Base-by-base conservation (phyloP, 1,140 invertebrate species). In the Pseudomyrmex dendroicus region DNA sequence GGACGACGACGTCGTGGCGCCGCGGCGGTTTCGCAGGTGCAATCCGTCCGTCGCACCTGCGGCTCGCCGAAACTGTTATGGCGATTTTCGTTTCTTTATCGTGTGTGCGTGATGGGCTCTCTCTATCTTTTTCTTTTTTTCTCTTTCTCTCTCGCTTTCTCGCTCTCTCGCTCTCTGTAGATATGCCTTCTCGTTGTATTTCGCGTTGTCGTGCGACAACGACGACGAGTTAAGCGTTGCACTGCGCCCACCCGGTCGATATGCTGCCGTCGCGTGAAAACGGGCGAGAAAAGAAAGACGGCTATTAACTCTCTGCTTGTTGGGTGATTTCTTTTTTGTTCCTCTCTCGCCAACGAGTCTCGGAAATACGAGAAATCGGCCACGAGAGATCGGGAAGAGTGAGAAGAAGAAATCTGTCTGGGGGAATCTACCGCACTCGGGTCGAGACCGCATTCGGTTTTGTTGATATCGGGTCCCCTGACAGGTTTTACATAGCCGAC, bases 1-100 rank as follows among this genome's bases (percentile, higher is more conserved):
- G 10, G 13, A 48, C 8, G n/a, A 20, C 4, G 12, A 35, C 48
- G 10, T 20, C 68, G 63, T 73, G 61, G 50, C 20, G 22, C 12
- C 35, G 20, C 12, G 22, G 50, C 13, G 50, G 22, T 20, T 17
- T 22, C 15, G 50, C 54, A 59, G 35, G 2, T 63, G 56, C 48
- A 44, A 70, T 20, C 20, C 20, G 20, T 20, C 20, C 20, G 20
- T 66, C 72, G 87, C 88, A 91, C 89, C 90, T 91, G 90, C 88
- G 83, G 63, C 77, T 74, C 59, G 25, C 59, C 83, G 52, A 83
- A 85, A 83, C 85, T 74, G 70, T 88, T 86, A 90, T 89, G 89
- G 89, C 89, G 86, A 35, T 84, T 84, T 84, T 77, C 83, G 77
- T 85, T 83, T 73, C 35, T 35, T 35, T 73, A 73, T 62, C 52